Conservation (phyloP, 2,888 invertebrate genomes). For the Lycia hirtaria region DNA sequence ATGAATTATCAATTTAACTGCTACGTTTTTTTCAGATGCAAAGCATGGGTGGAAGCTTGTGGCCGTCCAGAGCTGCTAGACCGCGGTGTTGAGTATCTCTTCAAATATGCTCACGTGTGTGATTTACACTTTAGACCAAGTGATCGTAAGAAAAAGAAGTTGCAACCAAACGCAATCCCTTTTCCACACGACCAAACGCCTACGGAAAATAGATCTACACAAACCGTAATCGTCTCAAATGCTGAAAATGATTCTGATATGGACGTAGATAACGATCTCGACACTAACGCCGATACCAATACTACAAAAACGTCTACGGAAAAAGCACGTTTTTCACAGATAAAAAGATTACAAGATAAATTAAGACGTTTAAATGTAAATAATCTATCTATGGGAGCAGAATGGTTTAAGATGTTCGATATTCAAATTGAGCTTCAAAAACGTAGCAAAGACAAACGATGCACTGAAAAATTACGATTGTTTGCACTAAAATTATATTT, state of each 20-base stretch:
- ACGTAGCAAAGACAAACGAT: background rate
- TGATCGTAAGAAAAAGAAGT: background rate
- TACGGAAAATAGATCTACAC: background rate
- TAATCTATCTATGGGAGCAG: background rate
- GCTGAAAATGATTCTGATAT: background rate
- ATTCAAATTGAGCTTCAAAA: background rate
- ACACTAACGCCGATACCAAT: background rate
- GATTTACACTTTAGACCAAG: slow-evolving; percentile 9
- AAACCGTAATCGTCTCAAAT: background rate
- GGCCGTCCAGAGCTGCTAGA: background rate
- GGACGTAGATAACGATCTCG: background rate
- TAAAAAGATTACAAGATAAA: background rate
- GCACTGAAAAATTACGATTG: background rate
- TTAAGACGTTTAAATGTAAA: background rate
- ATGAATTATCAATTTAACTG: background rate
- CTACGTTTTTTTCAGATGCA: slow-evolving; percentile 7
- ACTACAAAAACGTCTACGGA: background rate
- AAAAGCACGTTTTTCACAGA: background rate
- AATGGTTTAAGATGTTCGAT: background rate
- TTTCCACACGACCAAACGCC: background rate
- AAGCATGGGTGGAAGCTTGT: slow-evolving; percentile 6
- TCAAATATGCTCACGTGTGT: background rate
- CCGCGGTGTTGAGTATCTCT: background rate
- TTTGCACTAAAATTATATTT: slow-evolving; percentile 7
- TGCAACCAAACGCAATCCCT: background rate